Base-by-base conservation (phyloP, 1,140 invertebrate species). In the Leptopilina boulardi region DNA sequence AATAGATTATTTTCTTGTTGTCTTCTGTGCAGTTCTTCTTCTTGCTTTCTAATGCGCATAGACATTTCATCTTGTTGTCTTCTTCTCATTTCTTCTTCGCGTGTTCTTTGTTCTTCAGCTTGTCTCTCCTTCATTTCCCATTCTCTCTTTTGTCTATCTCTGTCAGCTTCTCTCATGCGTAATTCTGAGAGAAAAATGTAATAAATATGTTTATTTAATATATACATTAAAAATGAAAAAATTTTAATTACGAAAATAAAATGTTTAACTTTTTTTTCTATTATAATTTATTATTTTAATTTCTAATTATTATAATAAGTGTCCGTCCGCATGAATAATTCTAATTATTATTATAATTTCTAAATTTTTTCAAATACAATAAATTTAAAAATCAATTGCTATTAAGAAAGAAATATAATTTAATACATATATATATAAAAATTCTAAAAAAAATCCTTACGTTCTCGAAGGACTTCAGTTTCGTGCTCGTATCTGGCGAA, bases 401-500 rank as follows among this genome's bases (percentile, higher is more conserved):
- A 34, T 34, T 34, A 34, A 34, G 6, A 34, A 6, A 34, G 30
- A 34, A 34, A 34, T 34, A 34, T n/a, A n/a, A 41, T 41, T 41
- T 41, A 41, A 5, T 41, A 5, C 38, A 41, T 5, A 5, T 5
- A n/a, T 3, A 54, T 6, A 18, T n/a, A 54, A 19, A 19, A 3
- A 5, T 18, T 18, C 2, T 18, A 13, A 30, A n/a, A 34, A 0
- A 30, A 80, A 73, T 72, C 89, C 88, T 92, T 88, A 97, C 96
- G 95, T 93, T 97, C 95, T 85, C 97, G 92, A 13, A 98, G 91
- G 78, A 97, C 91, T 89, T 97, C 96, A 42, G 97, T 97, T 88
- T 98, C 96, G 86, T 98, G 96, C 87, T 98, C 97, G 89, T 96
- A 96, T 86, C 96, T 94, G 6, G 97, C 96, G 88, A 96, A 97